These are phyloP conservation scores for Pseudoips prasinana DNA, from an alignment of 2,888 invertebrate species.

Conservation along the genomic window DNA sequence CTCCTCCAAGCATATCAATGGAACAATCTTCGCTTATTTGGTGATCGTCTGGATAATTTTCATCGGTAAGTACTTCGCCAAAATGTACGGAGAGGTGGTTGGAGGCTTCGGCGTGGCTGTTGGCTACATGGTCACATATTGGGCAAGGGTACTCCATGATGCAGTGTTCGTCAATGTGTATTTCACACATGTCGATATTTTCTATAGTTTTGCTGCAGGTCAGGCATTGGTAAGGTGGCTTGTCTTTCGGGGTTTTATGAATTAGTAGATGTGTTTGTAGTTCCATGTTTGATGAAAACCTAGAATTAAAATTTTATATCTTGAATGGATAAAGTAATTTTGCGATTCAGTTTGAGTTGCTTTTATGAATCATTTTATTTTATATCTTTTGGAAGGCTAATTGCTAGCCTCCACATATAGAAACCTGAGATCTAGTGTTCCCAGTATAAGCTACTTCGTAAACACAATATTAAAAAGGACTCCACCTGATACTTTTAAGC, in stretches of 20 bases:
- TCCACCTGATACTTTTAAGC: no score
- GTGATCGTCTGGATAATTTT: conserved; percentile 16
- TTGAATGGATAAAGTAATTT: no score
- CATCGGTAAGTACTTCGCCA: conserved; percentile 39
- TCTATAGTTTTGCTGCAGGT: conserved; percentile 49
- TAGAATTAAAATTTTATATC: conserved; percentile 35
- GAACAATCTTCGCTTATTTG: conserved; percentile 63
- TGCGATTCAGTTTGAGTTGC: no score
- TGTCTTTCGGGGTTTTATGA: conserved; percentile 50
- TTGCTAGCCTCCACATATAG: no score
- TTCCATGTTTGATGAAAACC: conserved; percentile 62
- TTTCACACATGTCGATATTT: conserved; percentile 52
- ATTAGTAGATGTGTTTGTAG: conserved; percentile 55
- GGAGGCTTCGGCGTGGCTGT: conserved; percentile 42
- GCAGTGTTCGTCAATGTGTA: conserved; percentile 61
- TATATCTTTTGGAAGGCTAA: no score
- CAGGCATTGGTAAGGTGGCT: conserved; percentile 59
- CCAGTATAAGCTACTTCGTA: no score
- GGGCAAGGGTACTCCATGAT: conserved; percentile 58
- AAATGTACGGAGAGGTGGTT: conserved; percentile 64
- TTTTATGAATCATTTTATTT: no score
- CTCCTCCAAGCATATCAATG: conserved; percentile 62
- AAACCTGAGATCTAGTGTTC: no score
- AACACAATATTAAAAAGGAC: no score
- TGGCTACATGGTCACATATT: conserved; percentile 54